These are phyloP conservation scores for Merops nubicus DNA, from an alignment of 2,113 vertebrate genomes.

Conservation along the genomic window DNA sequence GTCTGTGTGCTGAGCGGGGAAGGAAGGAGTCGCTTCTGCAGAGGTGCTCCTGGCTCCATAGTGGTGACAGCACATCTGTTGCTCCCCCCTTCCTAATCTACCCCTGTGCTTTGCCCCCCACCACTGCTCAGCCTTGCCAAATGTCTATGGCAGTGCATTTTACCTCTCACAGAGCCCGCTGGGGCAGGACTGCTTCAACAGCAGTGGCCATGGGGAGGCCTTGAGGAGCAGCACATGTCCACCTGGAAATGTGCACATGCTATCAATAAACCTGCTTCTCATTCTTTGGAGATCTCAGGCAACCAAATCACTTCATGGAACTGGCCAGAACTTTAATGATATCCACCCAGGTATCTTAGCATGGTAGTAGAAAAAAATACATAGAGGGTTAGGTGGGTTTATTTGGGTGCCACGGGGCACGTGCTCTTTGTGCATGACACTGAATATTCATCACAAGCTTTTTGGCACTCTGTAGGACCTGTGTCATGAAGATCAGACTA, in stretches of 20 bases:
- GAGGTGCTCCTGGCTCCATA: not conserved
- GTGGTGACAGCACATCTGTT: not conserved
- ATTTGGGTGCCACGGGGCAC: not conserved
- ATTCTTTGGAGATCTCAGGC: not conserved
- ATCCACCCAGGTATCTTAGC: not conserved
- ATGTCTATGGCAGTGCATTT: not conserved
- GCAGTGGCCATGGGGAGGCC: accelerated
- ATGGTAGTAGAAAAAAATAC: accelerated
- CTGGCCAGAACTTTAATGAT: not conserved
- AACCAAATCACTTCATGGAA: not conserved
- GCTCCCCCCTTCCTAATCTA: not conserved
- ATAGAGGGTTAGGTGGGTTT: not conserved
- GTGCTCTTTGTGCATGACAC: not conserved
- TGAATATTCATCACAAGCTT: not conserved
- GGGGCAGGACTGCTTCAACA: not conserved
- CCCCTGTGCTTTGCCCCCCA: not conserved
- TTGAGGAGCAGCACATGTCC: not conserved
- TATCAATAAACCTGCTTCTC: accelerated
- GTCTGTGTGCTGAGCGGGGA: not conserved
- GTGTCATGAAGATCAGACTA: not conserved
- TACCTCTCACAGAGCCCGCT: not conserved
- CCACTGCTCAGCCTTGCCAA: not conserved
- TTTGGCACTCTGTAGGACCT: not conserved
- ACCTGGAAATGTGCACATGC: not conserved
- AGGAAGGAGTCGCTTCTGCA: not conserved